A percentile compares a stretch with the other conserved stretches of the same genome.
Conservation (phyloP, 2,113 vertebrate species). For the Fulica atra region DNA sequence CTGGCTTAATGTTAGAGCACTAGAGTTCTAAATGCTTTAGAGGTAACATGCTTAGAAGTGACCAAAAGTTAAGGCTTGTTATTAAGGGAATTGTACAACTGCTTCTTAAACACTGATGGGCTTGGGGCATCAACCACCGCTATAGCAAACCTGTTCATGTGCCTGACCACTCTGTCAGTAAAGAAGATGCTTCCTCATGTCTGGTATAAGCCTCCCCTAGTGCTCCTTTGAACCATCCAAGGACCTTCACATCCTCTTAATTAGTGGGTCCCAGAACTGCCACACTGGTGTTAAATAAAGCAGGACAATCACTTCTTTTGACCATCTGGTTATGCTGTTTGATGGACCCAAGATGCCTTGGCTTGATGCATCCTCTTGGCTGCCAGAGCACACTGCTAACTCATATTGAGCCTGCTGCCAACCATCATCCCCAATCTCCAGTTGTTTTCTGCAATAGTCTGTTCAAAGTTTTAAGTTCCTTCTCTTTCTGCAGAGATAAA, state of each 20-base stretch:
- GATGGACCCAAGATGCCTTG: fast-evolving
- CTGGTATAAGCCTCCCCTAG: neutral
- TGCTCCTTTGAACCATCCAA: neutral
- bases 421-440: neutral
- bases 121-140: fast-evolving
- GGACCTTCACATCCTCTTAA: neutral
- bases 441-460: neutral
- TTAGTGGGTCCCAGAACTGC: fast-evolving
- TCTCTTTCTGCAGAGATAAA: neutral
- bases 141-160: neutral
- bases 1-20: neutral
- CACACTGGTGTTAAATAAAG: neutral
- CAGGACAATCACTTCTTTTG: fast-evolving
- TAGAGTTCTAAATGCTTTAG: neutral
- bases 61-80: too few relatives aligned
- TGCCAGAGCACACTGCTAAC: fast-evolving
- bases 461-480: neutral
- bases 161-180: fast-evolving
- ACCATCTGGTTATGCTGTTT: fast-evolving
- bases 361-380: fast-evolving
- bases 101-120: too few relatives aligned
- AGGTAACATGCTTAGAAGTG: neutral
- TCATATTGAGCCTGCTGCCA: neutral
- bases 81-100: too few relatives aligned
- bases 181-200: neutral